Evolutionary conservation across 1,140 invertebrate genomes (phyloP).

Genomic region (Acyrthosiphon pisum): DNA sequence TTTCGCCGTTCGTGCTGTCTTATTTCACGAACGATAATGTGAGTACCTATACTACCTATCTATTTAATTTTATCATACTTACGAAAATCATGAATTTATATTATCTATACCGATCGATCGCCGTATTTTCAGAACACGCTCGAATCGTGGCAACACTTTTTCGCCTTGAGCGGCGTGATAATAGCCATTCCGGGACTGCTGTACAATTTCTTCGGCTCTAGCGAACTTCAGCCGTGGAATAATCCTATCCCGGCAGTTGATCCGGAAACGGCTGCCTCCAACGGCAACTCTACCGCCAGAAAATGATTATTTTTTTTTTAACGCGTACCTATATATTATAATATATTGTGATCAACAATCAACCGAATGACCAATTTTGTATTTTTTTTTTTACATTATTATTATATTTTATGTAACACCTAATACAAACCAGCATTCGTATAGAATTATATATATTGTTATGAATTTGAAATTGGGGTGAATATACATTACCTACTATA

Average conservation of each 20-base stretch:
- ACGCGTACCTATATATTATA: background rate
- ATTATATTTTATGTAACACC: background rate
- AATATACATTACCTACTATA: background rate
- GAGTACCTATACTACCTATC: background rate
- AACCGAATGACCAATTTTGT: background rate
- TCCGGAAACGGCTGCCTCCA: background rate
- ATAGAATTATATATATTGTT: background rate
- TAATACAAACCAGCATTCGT: background rate
- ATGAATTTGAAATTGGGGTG: background rate
- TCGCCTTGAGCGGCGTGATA: conserved; percentile 68
- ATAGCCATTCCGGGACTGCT: conserved; percentile 66
- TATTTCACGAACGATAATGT: conserved; percentile 48
- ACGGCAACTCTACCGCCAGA: background rate
- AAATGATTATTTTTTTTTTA: conserved; percentile 3
- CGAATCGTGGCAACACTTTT: conserved; percentile 72
- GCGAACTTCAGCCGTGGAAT: conserved; percentile 73
- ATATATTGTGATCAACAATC: background rate
- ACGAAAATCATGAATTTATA: background rate
- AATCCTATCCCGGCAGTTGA: background rate
- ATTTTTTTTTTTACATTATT: conserved; percentile 18
- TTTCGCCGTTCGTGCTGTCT: conserved; percentile 11
- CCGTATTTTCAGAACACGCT: conserved; percentile 69
- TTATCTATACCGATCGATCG: background rate
- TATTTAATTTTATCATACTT: background rate
- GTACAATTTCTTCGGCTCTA: conserved; percentile 69